Conservation (phyloP, 2,113 vertebrate species). For the Sterna hirundo region DNA sequence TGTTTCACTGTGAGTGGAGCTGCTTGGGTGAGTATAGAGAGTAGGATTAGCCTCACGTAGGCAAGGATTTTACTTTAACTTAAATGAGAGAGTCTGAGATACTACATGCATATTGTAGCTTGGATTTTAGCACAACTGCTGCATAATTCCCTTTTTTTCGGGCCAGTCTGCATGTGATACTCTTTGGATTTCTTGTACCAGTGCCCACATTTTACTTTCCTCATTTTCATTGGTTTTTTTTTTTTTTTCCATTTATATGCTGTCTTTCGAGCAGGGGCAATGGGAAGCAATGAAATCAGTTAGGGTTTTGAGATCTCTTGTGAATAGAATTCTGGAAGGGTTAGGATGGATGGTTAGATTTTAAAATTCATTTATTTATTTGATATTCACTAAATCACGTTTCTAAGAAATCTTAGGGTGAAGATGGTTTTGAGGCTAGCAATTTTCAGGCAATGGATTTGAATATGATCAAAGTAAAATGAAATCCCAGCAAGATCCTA, state of each 20-base stretch:
- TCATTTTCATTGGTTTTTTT: not conserved
- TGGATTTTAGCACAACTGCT: not conserved
- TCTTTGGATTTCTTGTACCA: not conserved
- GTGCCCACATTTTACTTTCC: not conserved
- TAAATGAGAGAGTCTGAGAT: not conserved
- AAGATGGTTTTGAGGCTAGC: constrained; percentile 20
- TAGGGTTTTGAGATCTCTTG: not conserved
- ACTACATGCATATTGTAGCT: not conserved
- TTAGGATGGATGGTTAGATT: not conserved
- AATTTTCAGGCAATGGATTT: constrained; percentile 4
- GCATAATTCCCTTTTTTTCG: not conserved
- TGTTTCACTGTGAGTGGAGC: not conserved
- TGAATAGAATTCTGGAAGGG: not conserved
- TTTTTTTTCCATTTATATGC: not conserved
- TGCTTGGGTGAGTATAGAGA: not conserved
- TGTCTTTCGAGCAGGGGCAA: not conserved
- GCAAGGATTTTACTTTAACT: not conserved
- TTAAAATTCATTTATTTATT: not conserved
- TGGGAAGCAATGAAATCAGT: not conserved
- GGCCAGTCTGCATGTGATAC: not conserved
- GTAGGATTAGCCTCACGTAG: not conserved
- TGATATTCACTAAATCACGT: not conserved
- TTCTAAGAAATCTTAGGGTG: not conserved
- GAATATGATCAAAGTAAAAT: not conserved
- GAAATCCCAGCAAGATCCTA: not conserved